Evolutionary conservation across 2,113 vertebrate genomes (phyloP), one percentile per base, ranked within the genome.

Genomic region (Heterotilapia buettikoferi): DNA sequence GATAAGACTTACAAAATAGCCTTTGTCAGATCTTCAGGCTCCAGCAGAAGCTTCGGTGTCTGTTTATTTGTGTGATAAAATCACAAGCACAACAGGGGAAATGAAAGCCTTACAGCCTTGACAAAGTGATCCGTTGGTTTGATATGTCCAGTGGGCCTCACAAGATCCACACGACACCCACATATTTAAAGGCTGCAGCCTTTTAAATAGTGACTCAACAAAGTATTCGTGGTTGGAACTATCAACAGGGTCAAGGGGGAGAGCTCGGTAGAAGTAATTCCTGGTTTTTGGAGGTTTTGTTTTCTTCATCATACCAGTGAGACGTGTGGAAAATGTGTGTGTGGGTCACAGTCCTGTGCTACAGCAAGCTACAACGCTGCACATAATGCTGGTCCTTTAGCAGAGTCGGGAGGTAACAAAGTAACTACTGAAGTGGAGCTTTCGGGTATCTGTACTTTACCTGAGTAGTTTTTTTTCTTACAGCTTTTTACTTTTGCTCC

Each of bases 1-100:
- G 91, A 92, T 90, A 89, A 89, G 87, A 82, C 89, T 83, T 12
- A 90, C 73, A 84, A 73, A 89, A 82, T 59, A 88, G 86, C 86
- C 86, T 81, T 85, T 91, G 91, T 92, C 86, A 92, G 92, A 91
- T 91, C 84, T 83, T 83, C 86, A 76, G 88, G 88, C 88, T 91
- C 80, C 81, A 87, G 90, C 73, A 7, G 84, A 86, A 82, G 71
- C 68, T 85, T 81, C 56, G 61, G 76, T 91, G 89, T 92, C 78
- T 91, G 90, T 93, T 92, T 93, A 84, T 91, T 93, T 84, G 80
- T 68, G 45, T 87, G 93, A 94, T 94, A 90, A 90, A 88, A 92
- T 94, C 93, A 88, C 87, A 87, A 79, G 52, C 85, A 57, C 90
- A 90, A 73, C 88, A 91, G 88, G 91, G 93, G 89, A 93, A 94